Conservation (phyloP, 2,113 vertebrate species). For the Xiphorhynchus elegans region DNA sequence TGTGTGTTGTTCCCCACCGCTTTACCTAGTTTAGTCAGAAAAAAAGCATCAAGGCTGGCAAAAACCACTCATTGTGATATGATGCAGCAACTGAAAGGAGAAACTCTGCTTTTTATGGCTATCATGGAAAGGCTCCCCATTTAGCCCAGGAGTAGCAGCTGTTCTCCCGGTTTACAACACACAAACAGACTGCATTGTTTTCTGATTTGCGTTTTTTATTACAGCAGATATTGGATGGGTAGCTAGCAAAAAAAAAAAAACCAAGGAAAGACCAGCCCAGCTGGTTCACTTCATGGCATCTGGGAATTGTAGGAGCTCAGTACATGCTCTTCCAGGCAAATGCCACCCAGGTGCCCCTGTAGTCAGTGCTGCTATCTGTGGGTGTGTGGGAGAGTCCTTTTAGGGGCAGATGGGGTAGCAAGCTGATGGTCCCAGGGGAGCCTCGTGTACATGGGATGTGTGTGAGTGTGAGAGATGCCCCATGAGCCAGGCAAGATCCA, state of each 20-base stretch:
- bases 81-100: background rate
- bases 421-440: background rate
- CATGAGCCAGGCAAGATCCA: background rate
- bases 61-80: background rate
- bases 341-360: rapidly evolving
- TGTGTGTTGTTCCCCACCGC: background rate
- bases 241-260: background rate
- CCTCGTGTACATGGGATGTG: rapidly evolving
- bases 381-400: background rate
- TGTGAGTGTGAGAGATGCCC: background rate
- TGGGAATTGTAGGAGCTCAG: background rate
- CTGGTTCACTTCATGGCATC: background rate
- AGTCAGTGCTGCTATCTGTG: rapidly evolving
- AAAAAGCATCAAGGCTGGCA: background rate
- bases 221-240: background rate
- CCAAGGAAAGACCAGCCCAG: background rate
- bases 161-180: slow-evolving; percentile 29
- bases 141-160: slow-evolving; percentile 20
- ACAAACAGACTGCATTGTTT: slow-evolving; percentile 12
- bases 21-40: background rate
- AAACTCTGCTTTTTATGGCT: background rate
- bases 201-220: slow-evolving; percentile 44
- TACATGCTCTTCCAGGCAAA: background rate
- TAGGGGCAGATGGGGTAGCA: background rate
- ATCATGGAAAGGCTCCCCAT: background rate